Evolutionary conservation across 2,888 invertebrate species (phyloP).

Genomic region (Pelosia muscerda): DNA sequence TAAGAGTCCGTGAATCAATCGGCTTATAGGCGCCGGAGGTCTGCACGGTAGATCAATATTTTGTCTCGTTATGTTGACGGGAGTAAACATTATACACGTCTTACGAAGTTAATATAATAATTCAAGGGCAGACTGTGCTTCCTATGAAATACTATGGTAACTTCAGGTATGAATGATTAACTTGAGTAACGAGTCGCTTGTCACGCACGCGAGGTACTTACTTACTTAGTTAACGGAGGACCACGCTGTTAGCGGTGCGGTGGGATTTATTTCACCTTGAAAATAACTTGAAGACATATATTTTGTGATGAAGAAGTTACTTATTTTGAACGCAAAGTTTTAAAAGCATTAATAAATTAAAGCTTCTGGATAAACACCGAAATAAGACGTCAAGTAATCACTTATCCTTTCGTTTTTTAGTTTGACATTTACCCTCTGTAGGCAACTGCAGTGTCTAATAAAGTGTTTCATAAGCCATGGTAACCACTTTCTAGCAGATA

Average conservation of each 20-base stretch:
- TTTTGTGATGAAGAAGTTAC: background rate
- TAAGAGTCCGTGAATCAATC: too few species aligned
- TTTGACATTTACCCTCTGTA: too few species aligned
- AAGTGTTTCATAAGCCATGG: background rate
- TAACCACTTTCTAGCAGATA: background rate
- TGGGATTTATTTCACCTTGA: background rate
- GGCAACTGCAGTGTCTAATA: background rate
- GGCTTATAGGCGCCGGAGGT: too few species aligned
- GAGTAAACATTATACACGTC: background rate
- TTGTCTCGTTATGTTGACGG: background rate
- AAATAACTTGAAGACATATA: background rate
- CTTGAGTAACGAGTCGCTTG: background rate
- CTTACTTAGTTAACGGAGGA: background rate
- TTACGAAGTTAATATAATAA: background rate
- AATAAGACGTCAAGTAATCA: too few species aligned
- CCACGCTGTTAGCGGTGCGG: background rate
- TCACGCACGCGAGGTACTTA: background rate
- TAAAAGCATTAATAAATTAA: too few species aligned
- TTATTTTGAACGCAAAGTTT: background rate
- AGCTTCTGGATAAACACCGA: too few species aligned
- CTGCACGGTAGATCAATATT: too few species aligned
- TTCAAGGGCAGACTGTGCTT: too few species aligned
- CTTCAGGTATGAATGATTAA: background rate
- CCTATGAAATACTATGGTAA: too few species aligned
- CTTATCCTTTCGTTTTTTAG: too few species aligned